Percentiles rank a stretch among this genome's conserved stretches.
Evolutionary conservation across 92 coral and sea anemone species (phyloP).

Genomic region (Scolanthus callimorphus): DNA sequence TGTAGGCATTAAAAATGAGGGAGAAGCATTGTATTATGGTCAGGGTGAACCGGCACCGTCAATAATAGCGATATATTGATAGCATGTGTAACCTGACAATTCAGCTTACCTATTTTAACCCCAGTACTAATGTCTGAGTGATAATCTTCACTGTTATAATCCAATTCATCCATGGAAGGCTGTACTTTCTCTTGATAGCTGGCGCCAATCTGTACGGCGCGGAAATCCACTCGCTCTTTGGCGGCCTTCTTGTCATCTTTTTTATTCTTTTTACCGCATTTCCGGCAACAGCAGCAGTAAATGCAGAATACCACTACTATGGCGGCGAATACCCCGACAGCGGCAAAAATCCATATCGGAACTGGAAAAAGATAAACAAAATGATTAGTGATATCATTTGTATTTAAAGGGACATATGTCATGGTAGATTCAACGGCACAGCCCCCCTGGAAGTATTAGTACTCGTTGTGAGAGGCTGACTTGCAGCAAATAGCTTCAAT

Average conservation of each 20-base stretch:
- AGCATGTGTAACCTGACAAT: no score
- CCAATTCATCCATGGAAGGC: constrained; percentile 94
- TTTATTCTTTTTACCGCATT: constrained; percentile 84
- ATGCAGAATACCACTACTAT: constrained; percentile 53
- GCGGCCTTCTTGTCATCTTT: constrained; percentile 66
- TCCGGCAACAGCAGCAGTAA: constrained; percentile 83
- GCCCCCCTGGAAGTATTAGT: no score
- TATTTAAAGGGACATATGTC: no score
- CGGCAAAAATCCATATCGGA: constrained; percentile 88
- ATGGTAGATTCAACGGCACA: no score
- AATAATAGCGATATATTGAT: no score
- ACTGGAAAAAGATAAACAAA: constrained; percentile 33
- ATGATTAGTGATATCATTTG: no score
- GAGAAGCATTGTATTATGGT: no score
- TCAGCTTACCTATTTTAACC: constrained; percentile 82
- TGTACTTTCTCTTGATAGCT: constrained; percentile 98
- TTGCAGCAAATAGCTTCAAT: no score
- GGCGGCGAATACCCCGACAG: constrained; percentile 52
- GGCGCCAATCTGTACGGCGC: constrained; percentile 82
- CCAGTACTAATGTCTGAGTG: constrained; percentile 81
- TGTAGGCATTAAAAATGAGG: no score
- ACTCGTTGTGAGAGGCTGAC: no score
- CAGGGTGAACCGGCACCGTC: no score
- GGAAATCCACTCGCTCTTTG: constrained; percentile 83
- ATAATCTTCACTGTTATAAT: constrained; percentile 95